Conservation (phyloP, 2,113 vertebrate genomes). For the Cercocebus atys region DNA sequence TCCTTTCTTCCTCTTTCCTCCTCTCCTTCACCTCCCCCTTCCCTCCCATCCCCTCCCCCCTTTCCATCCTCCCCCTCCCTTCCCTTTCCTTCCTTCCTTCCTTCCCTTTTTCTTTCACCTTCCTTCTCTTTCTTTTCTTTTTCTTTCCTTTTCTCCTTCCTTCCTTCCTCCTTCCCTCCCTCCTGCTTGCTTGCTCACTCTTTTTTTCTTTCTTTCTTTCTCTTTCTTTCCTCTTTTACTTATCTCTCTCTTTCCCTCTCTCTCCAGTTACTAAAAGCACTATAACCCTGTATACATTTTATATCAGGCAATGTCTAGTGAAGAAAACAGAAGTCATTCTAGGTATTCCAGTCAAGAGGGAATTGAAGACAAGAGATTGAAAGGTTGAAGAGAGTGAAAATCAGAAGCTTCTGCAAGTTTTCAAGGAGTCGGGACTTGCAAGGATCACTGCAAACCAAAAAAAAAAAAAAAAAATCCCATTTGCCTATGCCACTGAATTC, state of each 20-base stretch:
- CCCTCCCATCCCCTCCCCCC: too few species aligned
- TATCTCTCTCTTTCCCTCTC: too few species aligned
- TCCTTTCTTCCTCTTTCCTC: too few species aligned
- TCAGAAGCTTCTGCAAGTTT: not conserved
- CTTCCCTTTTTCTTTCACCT: too few species aligned
- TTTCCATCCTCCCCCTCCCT: too few species aligned
- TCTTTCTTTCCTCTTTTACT: not conserved
- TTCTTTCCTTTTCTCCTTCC: not conserved
- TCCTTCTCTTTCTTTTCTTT: not conserved
- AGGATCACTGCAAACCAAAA: not conserved
- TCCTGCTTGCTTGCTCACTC: too few species aligned
- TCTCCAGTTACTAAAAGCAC: not conserved
- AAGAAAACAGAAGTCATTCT: not conserved
- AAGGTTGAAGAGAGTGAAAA: too few species aligned
- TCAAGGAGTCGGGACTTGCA: not conserved
- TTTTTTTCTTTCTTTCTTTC: too few species aligned
- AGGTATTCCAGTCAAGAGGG: not conserved
- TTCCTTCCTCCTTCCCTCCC: too few species aligned
- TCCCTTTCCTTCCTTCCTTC: too few species aligned
- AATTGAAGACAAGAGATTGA: not conserved
- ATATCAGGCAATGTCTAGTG: not conserved
- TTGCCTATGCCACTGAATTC: not conserved
- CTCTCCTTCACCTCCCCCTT: too few species aligned
- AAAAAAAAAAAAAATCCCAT: not conserved
- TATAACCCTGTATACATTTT: not conserved